These are phyloP conservation scores for Mythimna loreyi DNA, from an alignment of 2,888 invertebrate genomes.

Conservation along the genomic window DNA sequence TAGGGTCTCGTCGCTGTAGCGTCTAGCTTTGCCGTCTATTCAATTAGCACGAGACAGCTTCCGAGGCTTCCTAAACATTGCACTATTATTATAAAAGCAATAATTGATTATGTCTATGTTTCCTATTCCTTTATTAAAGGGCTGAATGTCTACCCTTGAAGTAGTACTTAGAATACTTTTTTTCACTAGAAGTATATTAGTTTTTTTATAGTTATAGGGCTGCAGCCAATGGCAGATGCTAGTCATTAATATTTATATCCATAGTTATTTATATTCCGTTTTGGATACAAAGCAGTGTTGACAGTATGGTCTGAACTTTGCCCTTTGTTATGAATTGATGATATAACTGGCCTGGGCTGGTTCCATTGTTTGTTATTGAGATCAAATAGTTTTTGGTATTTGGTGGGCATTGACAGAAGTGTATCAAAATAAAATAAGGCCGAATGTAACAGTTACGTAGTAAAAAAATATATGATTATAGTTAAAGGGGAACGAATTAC, in stretches of 20 bases:
- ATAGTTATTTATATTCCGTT: slow-evolving; percentile 47
- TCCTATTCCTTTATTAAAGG: too few species aligned
- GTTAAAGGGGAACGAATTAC: background rate
- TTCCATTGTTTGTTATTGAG: slow-evolving; percentile 16
- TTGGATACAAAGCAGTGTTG: slow-evolving; percentile 38
- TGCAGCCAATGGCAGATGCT: too few species aligned
- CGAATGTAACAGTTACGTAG: background rate
- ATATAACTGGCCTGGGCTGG: slow-evolving; percentile 8
- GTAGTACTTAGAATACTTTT: too few species aligned
- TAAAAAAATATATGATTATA: background rate
- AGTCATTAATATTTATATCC: slow-evolving; percentile 43
- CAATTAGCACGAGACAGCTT: slow-evolving; percentile 23
- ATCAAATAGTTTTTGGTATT: slow-evolving; percentile 1
- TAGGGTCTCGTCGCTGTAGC: slow-evolving; percentile 17
- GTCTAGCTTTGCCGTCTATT: slow-evolving; percentile 30
- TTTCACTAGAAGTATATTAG: too few species aligned
- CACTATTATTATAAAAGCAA: too few species aligned
- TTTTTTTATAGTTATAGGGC: too few species aligned
- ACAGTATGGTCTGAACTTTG: slow-evolving; percentile 19
- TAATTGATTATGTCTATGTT: too few species aligned
- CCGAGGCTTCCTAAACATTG: slow-evolving; percentile 18
- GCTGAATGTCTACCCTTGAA: too few species aligned
- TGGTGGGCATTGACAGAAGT: background rate
- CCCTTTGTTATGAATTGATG: slow-evolving; percentile 27
- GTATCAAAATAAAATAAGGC: background rate